Base-by-base conservation (phyloP, 2,888 invertebrate species). In the Diaperis boleti region DNA sequence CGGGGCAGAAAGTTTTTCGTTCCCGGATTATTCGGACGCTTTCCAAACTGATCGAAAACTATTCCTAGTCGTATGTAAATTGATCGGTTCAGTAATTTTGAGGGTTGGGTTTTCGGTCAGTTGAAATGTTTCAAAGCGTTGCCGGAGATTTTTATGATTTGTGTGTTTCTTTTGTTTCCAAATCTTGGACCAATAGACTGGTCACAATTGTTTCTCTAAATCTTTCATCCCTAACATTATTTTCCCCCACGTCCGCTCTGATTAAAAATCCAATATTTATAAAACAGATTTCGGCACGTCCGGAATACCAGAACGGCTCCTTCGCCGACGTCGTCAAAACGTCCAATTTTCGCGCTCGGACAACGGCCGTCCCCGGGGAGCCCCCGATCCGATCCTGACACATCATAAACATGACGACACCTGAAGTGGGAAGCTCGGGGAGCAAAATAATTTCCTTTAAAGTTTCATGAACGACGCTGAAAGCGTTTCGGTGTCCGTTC, bases 241-340 rank as follows among this genome's bases (percentile, higher is more conserved):
- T n/a, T n/a, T n/a, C n/a, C n/a, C n/a, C n/a, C n/a, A n/a, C n/a
- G n/a, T 37, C 44, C 45, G 41, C 60, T 63, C 45, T 60, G 67
- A 66, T 68, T 68, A 66, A 68, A 68, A 68, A 68, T 68, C 65
- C 62, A 68, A 66, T 66, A 68, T 68, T 66, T 68, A 68, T 68
- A 62, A 54, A 11, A n/a, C 52, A 35, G 44, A 42, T 59, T 62
- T 56, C 11, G 20, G 57, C 54, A 33, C 13, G 31, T 8, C 26
- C 26, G 57, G 56, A 61, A 61, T 66, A 59, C 47, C 49, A n/a
- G n/a, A 45, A 39, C 18, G 13, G 10, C 47, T 31, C 8, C 29
- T 44, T 49, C 8, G 5, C 10, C 11, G 14, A 15, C 14, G 35
- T 52, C 37, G 52, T 49, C 49, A 33, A 49, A 49, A 13, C 54